Evolutionary conservation across 2,888 invertebrate genomes (phyloP).

Genomic region (Meandrusa payeni): DNA sequence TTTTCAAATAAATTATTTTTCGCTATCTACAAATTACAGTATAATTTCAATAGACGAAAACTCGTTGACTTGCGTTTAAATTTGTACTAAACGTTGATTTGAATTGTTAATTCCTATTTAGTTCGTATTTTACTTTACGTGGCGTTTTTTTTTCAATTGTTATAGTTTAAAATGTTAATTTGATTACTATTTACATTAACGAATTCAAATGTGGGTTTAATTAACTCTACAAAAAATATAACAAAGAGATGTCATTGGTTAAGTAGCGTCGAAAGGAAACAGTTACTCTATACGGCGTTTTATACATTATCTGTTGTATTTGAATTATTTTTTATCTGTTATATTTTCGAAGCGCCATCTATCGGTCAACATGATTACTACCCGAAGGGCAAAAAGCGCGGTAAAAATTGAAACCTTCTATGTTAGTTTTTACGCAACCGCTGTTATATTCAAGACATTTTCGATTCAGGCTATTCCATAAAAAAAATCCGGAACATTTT

Average conservation of each 20-base stretch:
- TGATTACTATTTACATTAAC: not conserved
- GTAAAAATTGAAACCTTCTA: conserved; percentile 1
- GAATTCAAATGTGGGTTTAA: conserved; percentile 5
- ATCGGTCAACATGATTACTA: not conserved
- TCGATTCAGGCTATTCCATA: conserved; percentile 29
- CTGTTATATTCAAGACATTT: conserved; percentile 29
- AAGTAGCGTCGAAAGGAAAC: not conserved
- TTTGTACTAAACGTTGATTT: not conserved
- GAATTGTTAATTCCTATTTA: too few relatives aligned
- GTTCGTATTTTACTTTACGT: too few relatives aligned
- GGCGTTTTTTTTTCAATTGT: not conserved
- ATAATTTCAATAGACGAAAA: too few relatives aligned
- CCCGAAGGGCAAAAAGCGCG: not conserved
- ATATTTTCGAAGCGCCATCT: conserved; percentile 8
- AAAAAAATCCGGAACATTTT: conserved; percentile 34
- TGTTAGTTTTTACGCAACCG: not conserved
- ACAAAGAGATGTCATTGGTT: not conserved
- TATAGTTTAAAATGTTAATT: conserved; percentile 15
- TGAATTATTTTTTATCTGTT: not conserved
- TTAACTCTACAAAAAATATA: not conserved
- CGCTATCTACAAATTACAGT: too few relatives aligned
- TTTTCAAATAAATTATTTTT: too few relatives aligned
- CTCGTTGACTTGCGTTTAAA: not conserved
- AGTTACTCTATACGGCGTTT: too few relatives aligned
- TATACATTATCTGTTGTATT: too few relatives aligned